A percentile compares a stretch with the other conserved stretches of the same genome.
phyloP scores from a whole-genome alignment of 2,113 vertebrate species.

The Rana temporaria region DNA sequence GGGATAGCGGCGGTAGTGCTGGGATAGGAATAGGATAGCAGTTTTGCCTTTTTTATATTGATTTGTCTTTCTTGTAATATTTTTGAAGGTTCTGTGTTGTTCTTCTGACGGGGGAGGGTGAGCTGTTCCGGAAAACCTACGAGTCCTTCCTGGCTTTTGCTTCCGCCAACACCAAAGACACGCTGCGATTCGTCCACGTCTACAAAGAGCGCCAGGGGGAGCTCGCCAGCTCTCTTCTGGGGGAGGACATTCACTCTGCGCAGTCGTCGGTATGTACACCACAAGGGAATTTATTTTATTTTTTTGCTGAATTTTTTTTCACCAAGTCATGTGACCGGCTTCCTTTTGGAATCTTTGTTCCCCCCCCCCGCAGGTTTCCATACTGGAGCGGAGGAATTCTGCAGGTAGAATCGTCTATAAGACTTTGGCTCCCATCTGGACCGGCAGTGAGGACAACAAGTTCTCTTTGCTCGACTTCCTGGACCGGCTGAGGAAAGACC shows the following conservation, averaged over 20 bases:
- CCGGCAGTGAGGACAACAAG: constrained; percentile 84
- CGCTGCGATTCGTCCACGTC: constrained; percentile 85
- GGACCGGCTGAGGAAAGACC: constrained; percentile 84
- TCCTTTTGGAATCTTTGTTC: too few relatives aligned
- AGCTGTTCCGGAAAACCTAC: constrained; percentile 74
- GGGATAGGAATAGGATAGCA: too few relatives aligned
- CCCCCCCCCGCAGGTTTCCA: constrained; percentile 85
- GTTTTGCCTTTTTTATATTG: too few relatives aligned
- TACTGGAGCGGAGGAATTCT: constrained; percentile 86
- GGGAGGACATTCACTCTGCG: constrained; percentile 69
- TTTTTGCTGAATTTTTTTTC: too few relatives aligned
- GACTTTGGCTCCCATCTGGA: constrained; percentile 83
- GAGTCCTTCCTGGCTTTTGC: constrained; percentile 88
- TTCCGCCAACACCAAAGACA: constrained; percentile 84
- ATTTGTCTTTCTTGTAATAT: background rate
- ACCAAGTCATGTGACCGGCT: too few relatives aligned
- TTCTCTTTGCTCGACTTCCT: constrained; percentile 84
- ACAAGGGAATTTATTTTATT: too few relatives aligned
- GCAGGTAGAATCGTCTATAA: constrained; percentile 84
- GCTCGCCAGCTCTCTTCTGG: constrained; percentile 78
- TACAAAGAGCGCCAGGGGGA: constrained; percentile 84
- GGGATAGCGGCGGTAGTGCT: too few relatives aligned
- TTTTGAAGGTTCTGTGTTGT: constrained; percentile 86
- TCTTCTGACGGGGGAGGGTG: constrained; percentile 81
- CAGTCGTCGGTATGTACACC: constrained; percentile 69